These are phyloP conservation scores for Leucoraja ocellata DNA, from an alignment of 2,797 vertebrate genomes.

Conservation along the genomic window DNA sequence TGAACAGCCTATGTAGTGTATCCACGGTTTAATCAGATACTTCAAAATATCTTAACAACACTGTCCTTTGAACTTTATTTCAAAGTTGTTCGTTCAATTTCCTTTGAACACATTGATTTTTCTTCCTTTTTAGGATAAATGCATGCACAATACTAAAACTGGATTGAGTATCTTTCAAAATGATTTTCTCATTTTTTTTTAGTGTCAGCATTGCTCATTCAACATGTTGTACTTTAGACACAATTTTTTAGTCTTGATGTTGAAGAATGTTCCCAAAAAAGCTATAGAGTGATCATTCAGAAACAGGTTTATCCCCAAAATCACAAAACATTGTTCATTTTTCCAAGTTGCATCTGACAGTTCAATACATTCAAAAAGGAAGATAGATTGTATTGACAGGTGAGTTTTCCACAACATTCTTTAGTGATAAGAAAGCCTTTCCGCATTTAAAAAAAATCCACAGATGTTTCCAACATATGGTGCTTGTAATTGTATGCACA, in stretches of 20 bases:
- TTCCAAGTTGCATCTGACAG: conserved; percentile 46
- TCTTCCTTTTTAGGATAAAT: neutral
- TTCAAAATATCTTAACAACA: conserved; percentile 13
- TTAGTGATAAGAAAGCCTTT: neutral
- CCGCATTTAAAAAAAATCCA: neutral
- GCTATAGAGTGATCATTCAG: conserved; percentile 37
- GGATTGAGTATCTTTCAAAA: neutral
- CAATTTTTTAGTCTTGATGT: conserved; percentile 48
- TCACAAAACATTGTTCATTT: conserved; percentile 43
- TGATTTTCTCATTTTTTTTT: neutral
- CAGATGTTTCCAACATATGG: neutral
- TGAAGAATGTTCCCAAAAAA: conserved; percentile 56
- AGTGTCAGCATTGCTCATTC: neutral
- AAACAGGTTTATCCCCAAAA: conserved; percentile 1
- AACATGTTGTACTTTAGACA: conserved; percentile 47
- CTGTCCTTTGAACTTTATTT: conserved; percentile 15
- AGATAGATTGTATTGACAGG: conserved; percentile 49
- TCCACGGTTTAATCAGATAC: conserved; percentile 27
- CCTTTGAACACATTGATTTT: conserved; percentile 1
- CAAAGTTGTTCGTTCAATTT: neutral
- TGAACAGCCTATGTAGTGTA: conserved; percentile 1
- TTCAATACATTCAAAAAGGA: conserved; percentile 53
- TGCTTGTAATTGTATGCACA: neutral
- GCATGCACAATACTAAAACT: conserved; percentile 16
- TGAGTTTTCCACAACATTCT: conserved; percentile 11